Evolutionary conservation across 1,140 invertebrate genomes (phyloP), one percentile per base, ranked within the genome.

Genomic region (Saccostrea cuccullata): DNA sequence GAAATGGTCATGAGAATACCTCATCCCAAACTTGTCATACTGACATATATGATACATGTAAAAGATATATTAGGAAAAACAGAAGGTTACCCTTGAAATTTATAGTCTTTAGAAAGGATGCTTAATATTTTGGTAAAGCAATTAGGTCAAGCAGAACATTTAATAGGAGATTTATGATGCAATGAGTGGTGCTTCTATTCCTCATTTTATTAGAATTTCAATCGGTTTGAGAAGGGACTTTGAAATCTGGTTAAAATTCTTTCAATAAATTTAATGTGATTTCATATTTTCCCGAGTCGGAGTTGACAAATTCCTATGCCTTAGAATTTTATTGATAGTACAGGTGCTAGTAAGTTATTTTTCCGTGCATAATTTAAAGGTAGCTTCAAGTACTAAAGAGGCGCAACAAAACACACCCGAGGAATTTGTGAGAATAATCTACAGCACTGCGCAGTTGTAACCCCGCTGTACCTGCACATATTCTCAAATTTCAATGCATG

Each of bases 291-390:
- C 85, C 55, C n/a, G 26, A 84, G 13, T n/a, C 64, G 17, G 17
- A 36, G 0, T 90, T 87, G 90, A 47, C 87, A 17, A 47, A 73
- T 55, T 83, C 83, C 67, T 8, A 67, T 26, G n/a, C 36, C 9
- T 55, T 90, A 17, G 2, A 90, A 26, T 64, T 90, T 17, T 90
- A 89, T 86, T 8, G 90, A 90, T 58, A 90, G 86, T 77, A 86
- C 87, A 60, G 90, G 88, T 30, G 26, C 15, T 15, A 5, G n/a
- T 5, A 26, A 89, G 0, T 26, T 84, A 5, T 85, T 87, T 2
- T 84, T 56, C 73, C 87, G 82, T 8, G 82, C 70, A 36, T 88
- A 67, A 56, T 87, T 85, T 58, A 11, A 73, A 17, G 47, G 40
- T 9, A 20, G 67, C 0, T 90, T n/a, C n/a, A n/a, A n/a, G n/a